A percentile compares a stretch with the other conserved stretches of the same genome.
phyloP scores from a whole-genome alignment of 2,113 vertebrate species.

The Leucopternis melanops region DNA sequence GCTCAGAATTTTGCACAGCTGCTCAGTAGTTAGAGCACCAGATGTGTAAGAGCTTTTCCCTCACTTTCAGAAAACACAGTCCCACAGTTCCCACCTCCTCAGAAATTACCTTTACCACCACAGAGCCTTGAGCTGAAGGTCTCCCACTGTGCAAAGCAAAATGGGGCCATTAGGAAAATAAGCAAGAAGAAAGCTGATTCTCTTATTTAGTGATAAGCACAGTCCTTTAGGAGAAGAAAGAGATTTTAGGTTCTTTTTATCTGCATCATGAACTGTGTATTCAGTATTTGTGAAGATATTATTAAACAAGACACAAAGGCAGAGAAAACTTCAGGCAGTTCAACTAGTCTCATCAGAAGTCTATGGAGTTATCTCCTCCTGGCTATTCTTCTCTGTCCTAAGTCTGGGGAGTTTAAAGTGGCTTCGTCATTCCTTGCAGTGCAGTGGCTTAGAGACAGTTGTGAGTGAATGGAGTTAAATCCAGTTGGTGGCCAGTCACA shows the following conservation, averaged over 20 bases:
- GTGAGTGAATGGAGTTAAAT: neutral
- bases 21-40: neutral
- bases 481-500: neutral
- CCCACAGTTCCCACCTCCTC: neutral
- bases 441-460: neutral
- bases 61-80: neutral
- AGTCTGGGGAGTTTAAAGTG: neutral
- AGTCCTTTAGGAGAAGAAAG: neutral
- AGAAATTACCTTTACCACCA: neutral
- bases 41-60: neutral
- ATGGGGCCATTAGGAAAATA: neutral
- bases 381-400: neutral
- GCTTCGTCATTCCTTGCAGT: neutral
- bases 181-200: neutral
- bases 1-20: neutral
- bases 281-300: neutral
- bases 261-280: neutral
- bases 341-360: neutral
- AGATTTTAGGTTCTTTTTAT: neutral
- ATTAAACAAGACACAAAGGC: neutral
- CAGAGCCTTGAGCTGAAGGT: neutral
- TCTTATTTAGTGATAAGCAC: neutral
- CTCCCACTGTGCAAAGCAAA: neutral
- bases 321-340: neutral
- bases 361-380: neutral